Percentiles rank a stretch among this genome's conserved stretches.
Evolutionary conservation across 2,113 vertebrate genomes (phyloP).

Genomic region (Nothoprocta pentlandii): DNA sequence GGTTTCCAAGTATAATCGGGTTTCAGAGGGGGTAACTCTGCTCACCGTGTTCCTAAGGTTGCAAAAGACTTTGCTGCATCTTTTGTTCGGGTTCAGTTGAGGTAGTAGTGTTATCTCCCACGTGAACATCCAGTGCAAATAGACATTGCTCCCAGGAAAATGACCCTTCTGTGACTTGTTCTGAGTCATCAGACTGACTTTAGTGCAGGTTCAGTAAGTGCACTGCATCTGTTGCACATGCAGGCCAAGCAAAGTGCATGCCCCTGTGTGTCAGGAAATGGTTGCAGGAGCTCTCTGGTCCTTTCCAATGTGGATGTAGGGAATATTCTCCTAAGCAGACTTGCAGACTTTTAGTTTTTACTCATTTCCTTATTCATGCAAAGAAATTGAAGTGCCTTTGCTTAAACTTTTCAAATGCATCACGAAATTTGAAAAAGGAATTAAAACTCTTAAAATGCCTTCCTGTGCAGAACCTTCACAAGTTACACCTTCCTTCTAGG

Average conservation of each 20-base stretch:
- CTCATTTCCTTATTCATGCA: no score
- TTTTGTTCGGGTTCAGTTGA: not conserved
- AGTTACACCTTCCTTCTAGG: not conserved
- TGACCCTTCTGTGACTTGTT: not conserved
- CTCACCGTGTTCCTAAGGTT: not conserved
- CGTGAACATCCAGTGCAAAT: not conserved
- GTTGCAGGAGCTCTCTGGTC: fast-evolving
- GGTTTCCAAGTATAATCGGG: not conserved
- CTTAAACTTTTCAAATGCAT: not conserved
- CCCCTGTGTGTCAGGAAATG: fast-evolving
- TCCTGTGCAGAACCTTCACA: not conserved
- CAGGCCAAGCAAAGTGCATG: not conserved
- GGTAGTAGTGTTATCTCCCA: not conserved
- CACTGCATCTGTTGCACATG: not conserved
- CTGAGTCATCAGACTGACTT: not conserved
- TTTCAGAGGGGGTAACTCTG: not conserved
- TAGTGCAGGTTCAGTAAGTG: not conserved
- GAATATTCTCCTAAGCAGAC: not conserved
- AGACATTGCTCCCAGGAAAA: not conserved
- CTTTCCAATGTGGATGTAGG: fast-evolving
- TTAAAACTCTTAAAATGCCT: not conserved
- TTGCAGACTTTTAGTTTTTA: no score
- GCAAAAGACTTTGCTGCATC: fast-evolving
- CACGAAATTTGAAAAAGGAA: not conserved
- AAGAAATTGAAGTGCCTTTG: not conserved